Evolutionary conservation across 2,888 invertebrate genomes (phyloP), one percentile per base, ranked within the genome.

Genomic region (Plagiodera versicolora): DNA sequence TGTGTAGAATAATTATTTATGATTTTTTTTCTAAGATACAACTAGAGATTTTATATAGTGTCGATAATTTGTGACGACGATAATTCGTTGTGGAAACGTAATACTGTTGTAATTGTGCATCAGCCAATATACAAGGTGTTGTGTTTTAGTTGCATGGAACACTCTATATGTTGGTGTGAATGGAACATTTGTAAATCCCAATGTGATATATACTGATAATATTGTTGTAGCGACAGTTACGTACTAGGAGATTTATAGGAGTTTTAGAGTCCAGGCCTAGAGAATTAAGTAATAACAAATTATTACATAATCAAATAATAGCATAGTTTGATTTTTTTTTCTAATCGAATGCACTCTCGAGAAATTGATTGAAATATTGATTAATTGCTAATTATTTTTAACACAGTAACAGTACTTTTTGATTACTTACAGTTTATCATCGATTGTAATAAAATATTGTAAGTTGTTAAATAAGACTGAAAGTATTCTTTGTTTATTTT

Each of bases 161-260:
- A 28, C 51, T 59, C 61, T 61, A 50, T 58, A 54, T 67, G 59
- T 58, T 64, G 64, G 58, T 55, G 24, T 50, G 39, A 51, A 39
- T 52, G 18, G 53, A 60, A 63, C 56, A 61, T 65, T 60, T 73
- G 69, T 72, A 73, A 70, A 72, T 69, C 73, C 74, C 73, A 75
- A 70, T 77, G 76, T 76, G 76, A 76, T 76, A 77, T 74, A 73
- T 74, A 75, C 68, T 72, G 76, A 76, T 76, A 76, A 75, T 76
- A 75, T 74, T 73, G 70, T 73, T 69, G 61, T 64, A 46, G 64
- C n/a, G n/a, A n/a, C n/a, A n/a, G n/a, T n/a, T n/a, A n/a, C n/a
- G n/a, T n/a, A n/a, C n/a, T 69, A 70, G 68, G 66, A 61, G 62
- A 53, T n/a, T 14, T 70, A 65, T 44, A 55, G 58, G 58, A 61